Evolutionary conservation across 2,113 vertebrate species (phyloP).

Genomic region (Paedocypris sp.): DNA sequence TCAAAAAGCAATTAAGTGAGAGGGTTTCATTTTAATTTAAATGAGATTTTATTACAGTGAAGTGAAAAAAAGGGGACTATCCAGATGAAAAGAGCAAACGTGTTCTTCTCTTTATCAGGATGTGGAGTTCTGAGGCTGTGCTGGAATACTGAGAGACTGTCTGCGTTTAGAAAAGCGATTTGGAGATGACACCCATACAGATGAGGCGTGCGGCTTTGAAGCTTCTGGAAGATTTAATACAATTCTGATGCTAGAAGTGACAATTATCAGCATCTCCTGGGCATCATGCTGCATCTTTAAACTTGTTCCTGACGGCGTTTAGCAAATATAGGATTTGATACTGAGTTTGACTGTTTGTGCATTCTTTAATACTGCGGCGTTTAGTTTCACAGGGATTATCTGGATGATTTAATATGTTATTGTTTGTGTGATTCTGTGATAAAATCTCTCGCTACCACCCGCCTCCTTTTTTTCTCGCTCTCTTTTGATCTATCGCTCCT

Average conservation of each 20-base stretch:
- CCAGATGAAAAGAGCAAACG: conserved; percentile 51
- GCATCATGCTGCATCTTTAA: conserved; percentile 16
- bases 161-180: background rate
- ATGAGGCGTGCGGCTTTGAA: conserved; percentile 1
- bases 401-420: background rate
- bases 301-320: conserved; percentile 6
- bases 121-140: conserved; percentile 36
- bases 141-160: background rate
- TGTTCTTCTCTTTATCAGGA: conserved; percentile 51
- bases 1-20: conserved; percentile 65
- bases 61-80: conserved; percentile 52
- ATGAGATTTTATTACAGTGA: conserved; percentile 62
- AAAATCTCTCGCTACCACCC: no score
- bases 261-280: conserved; percentile 32
- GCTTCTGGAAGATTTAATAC: conserved; percentile 22
- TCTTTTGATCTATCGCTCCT: no score
- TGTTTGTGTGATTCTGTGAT: conserved; percentile 8
- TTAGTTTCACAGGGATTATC: background rate
- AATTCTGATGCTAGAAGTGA: conserved; percentile 22
- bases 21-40: conserved; percentile 66
- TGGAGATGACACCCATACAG: conserved; percentile 11
- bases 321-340: conserved; percentile 9
- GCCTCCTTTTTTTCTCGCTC: no score
- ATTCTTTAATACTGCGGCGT: no score
- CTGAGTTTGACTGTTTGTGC: no score